Evolutionary conservation across 2,888 invertebrate genomes (phyloP).

Genomic region (Craniophora ligustri): DNA sequence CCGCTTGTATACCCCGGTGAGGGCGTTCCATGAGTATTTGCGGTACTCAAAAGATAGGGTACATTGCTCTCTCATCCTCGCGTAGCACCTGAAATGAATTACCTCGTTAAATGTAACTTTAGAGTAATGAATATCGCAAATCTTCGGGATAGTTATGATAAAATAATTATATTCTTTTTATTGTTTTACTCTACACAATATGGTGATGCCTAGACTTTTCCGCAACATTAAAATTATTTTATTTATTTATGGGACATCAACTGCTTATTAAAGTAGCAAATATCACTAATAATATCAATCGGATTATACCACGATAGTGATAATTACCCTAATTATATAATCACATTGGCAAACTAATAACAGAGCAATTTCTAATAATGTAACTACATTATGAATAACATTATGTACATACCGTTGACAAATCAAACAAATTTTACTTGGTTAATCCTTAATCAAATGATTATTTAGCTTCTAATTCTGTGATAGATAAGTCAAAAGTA

Average conservation of each 20-base stretch:
- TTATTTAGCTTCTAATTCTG: too few relatives aligned
- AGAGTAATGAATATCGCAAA: too few relatives aligned
- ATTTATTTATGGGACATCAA: conserved; percentile 17
- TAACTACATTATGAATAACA: not conserved
- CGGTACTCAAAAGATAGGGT: too few relatives aligned
- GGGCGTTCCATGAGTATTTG: too few relatives aligned
- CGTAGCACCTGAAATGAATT: too few relatives aligned
- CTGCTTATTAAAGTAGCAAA: conserved; percentile 16
- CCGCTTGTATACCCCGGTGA: too few relatives aligned
- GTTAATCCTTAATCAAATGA: not conserved
- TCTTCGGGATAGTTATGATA: too few relatives aligned
- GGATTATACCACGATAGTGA: conserved; percentile 31
- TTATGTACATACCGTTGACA: not conserved
- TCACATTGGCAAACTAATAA: conserved; percentile 24
- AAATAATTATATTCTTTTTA: too few relatives aligned
- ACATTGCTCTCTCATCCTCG: too few relatives aligned
- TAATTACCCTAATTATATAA: conserved; percentile 42
- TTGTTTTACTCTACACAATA: too few relatives aligned
- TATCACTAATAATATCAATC: conserved; percentile 30
- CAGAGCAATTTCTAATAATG: conserved; percentile 12
- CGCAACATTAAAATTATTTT: not conserved
- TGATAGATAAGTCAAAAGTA: too few relatives aligned
- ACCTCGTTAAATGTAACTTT: too few relatives aligned
- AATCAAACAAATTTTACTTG: not conserved
- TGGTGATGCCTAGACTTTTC: not conserved